phyloP scores from a whole-genome alignment of 2,797 vertebrate genomes.

The Onychomys torridus region DNA sequence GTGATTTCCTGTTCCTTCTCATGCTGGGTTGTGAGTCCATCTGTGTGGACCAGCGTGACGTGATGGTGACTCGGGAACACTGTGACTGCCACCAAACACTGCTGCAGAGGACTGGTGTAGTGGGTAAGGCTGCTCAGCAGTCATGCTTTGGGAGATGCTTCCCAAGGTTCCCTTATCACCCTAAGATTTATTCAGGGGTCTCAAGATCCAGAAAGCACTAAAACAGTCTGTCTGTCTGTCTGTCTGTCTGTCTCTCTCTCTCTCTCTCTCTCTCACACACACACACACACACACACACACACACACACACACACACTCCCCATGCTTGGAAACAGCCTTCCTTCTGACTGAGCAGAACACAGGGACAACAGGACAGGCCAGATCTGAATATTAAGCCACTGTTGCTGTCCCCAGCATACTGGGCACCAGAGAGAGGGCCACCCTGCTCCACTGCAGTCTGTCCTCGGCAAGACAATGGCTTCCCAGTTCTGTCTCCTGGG shows the following conservation, averaged over 20 bases:
- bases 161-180: not conserved
- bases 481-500: not conserved
- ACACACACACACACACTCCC: too few species aligned
- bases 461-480: not conserved
- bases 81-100: not conserved
- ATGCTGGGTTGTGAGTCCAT: too few species aligned
- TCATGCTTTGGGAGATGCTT: not conserved
- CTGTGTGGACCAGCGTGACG: not conserved
- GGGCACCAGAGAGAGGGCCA: not conserved
- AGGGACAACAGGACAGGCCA: too few species aligned
- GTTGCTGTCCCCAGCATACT: too few species aligned
- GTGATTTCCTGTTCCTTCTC: not conserved
- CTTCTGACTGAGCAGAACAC: not conserved
- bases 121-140: not conserved
- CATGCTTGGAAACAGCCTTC: not conserved
- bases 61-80: not conserved
- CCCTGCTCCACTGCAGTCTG: not conserved
- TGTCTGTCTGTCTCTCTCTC: too few species aligned
- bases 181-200: not conserved
- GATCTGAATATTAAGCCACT: not conserved
- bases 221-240: too few species aligned
- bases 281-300: too few species aligned
- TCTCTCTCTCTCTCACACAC: too few species aligned
- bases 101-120: too few species aligned
- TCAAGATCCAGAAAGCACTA: not conserved